Base-by-base conservation (phyloP, 2,888 invertebrate genomes). In the Calameuta filiformis region DNA sequence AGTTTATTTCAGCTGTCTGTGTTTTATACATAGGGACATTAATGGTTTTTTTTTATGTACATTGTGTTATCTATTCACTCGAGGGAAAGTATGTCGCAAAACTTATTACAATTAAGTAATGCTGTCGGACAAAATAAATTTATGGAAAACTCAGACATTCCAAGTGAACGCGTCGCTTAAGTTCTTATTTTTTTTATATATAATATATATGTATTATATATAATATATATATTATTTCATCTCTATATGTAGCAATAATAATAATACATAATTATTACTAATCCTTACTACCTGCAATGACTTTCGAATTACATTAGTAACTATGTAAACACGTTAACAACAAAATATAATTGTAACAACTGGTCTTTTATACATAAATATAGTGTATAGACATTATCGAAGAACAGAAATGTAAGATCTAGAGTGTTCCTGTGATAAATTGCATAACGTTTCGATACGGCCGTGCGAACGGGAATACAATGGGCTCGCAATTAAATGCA, bases 21-120 rank as follows among this genome's bases (percentile, higher is more conserved):
- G 83, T 83, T 87, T 85, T 87, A 86, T 87, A 87, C 87, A 89
- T 85, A 86, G 83, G 85, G 86, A 87, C 84, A 85, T 80, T 82
- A 79, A 83, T 82, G 82, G 75, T 71, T 35, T 83, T 81, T 84
- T 71, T 85, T 84, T 87, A 81, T 86, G 86, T 84, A 87, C 83
- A 84, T 80, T 77, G 80, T 79, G 75, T 75, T 23, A 77, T 35
- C 75, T 79, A 77, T 78, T 80, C 75, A 78, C 77, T 73, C 77
- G 56, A 79, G 81, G 77, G 81, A 82, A 82, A 84, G 83, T 84
- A 86, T 79, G 73, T 78, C 79, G 75, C 76, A 78, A 56, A 56
- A 81, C 79, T 79, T 79, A 79, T 77, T 73, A 75, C 73, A 80
- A 73, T 75, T 73, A 77, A 81, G 82, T 30, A 15, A 71, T 35